Conservation (phyloP, 2,797 vertebrate genomes). For the Ciconia nigra region DNA sequence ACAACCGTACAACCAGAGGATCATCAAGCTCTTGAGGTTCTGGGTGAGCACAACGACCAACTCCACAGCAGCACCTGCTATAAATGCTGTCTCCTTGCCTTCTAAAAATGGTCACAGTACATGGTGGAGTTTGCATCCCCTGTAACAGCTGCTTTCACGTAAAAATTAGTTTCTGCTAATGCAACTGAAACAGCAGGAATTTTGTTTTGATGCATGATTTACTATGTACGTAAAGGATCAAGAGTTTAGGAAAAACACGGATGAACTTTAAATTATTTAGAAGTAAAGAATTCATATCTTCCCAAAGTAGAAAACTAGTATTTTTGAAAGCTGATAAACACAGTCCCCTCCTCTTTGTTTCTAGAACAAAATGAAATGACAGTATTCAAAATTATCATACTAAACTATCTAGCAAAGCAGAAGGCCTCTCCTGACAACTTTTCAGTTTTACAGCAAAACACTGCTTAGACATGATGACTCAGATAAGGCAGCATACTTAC, state of each 20-base stretch:
- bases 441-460: background rate
- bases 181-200: background rate
- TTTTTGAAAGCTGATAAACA: background rate
- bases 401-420: background rate
- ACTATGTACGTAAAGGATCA: background rate
- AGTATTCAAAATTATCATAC: background rate
- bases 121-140: background rate
- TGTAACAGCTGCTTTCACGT: background rate
- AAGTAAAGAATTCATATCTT: background rate
- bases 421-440: background rate
- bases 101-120: background rate
- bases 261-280: background rate
- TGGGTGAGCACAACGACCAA: background rate
- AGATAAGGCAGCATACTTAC: background rate
- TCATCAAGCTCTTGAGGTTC: background rate
- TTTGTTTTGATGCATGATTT: background rate
- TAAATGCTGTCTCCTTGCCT: background rate
- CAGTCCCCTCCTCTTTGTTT: background rate
- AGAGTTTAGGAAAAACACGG: background rate
- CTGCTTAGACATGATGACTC: background rate
- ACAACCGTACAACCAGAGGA: background rate
- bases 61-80: background rate
- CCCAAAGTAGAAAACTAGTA: background rate
- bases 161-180: background rate
- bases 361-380: background rate